Conservation (phyloP, 2,888 invertebrate species). For the Drosophila percnosoma region DNA sequence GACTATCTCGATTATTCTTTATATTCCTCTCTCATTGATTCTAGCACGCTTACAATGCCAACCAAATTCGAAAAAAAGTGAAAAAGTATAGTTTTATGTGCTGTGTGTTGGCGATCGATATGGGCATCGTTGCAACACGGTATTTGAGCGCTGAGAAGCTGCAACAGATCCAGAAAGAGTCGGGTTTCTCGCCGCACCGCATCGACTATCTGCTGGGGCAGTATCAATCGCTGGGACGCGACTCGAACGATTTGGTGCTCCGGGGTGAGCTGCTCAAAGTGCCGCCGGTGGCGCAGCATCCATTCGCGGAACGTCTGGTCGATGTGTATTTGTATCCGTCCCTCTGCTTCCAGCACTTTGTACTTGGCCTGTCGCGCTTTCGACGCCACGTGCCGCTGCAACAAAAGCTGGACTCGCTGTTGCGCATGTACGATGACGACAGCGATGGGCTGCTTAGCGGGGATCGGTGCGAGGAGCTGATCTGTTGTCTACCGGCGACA, state of each 20-base stretch:
- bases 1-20: neutral
- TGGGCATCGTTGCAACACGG: conserved; percentile 47
- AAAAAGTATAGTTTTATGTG: neutral
- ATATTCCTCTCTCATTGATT: no score
- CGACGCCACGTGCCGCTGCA: conserved; percentile 33
- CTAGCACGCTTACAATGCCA: no score
- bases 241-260: conserved; percentile 36
- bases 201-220: conserved; percentile 49
- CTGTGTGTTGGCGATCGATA: conserved; percentile 3
- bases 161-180: conserved; percentile 31
- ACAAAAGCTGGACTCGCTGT: conserved; percentile 31
- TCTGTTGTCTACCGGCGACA: conserved; percentile 38
- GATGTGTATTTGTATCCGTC: conserved; percentile 51
- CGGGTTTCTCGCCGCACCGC: conserved; percentile 42
- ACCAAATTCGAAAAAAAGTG: neutral
- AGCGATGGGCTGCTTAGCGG: conserved; percentile 36
- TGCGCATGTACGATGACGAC: conserved; percentile 48
- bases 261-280: conserved; percentile 44
- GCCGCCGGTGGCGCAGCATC: conserved; percentile 50
- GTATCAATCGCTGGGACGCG: conserved; percentile 43
- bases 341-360: conserved; percentile 42
- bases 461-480: conserved; percentile 36
- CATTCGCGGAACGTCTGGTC: conserved; percentile 40
- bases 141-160: conserved; percentile 33
- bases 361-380: conserved; percentile 40